A percentile compares a stretch with the other conserved stretches of the same genome.
These are phyloP conservation scores for Sceloporus tristichus DNA, from an alignment of 2,113 vertebrate genomes.

Conservation along the genomic window DNA sequence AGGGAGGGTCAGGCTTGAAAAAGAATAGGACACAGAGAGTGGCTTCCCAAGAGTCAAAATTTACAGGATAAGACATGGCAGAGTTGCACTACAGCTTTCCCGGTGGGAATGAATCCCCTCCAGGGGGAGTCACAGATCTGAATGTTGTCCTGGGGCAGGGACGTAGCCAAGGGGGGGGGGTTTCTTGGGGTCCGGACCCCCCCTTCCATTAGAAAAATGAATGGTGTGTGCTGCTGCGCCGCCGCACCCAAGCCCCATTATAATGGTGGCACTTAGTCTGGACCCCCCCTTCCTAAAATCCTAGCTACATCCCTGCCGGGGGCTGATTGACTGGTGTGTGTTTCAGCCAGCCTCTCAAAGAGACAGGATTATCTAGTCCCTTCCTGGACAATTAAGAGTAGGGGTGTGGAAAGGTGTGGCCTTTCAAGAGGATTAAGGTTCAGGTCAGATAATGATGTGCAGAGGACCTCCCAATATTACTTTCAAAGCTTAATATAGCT, in stretches of 20 bases:
- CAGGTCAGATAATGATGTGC: neutral
- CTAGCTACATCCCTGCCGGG: no score
- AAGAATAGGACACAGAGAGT: conserved; percentile 17
- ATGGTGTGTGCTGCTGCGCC: no score
- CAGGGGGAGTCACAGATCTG: conserved; percentile 60
- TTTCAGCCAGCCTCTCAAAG: neutral
- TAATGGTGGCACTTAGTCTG: no score
- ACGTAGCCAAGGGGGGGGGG: no score
- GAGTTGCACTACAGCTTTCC: conserved; percentile 5
- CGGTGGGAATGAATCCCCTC: conserved; percentile 16
- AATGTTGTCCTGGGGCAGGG: neutral
- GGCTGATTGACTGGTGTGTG: neutral
- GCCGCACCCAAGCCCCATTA: no score
- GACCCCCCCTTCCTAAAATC: no score
- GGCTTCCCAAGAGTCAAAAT: neutral
- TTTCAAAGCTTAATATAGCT: neutral
- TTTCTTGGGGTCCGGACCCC: no score
- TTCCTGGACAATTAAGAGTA: neutral
- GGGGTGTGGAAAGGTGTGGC: neutral
- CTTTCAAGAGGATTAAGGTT: neutral
- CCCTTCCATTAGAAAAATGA: no score
- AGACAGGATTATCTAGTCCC: neutral
- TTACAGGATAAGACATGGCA: neutral
- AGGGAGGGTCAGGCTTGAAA: conserved; percentile 16
- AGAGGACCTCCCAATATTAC: neutral